Conservation (phyloP, 2,797 vertebrate genomes). For the Myotis findleyi region DNA sequence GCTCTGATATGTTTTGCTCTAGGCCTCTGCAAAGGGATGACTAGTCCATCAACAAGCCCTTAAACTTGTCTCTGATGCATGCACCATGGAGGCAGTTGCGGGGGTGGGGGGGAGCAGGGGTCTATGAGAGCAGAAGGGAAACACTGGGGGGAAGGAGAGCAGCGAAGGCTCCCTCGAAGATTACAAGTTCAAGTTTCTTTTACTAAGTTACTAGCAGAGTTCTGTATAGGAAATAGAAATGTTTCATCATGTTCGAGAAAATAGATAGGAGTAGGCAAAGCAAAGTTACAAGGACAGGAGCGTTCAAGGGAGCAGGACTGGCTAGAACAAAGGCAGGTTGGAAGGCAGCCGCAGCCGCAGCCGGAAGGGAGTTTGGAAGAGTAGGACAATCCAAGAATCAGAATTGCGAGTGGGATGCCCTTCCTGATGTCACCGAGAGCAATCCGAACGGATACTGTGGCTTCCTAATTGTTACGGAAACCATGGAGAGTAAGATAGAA, state of each 20-base stretch:
- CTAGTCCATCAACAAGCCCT: not conserved
- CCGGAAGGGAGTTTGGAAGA: not conserved
- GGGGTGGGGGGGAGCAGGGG: rapidly evolving
- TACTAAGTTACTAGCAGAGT: not conserved
- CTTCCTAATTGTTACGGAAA: not conserved
- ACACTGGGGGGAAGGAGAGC: not conserved
- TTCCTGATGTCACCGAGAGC: not conserved
- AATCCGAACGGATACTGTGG: not conserved
- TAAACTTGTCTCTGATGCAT: not conserved
- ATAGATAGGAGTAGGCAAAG: not conserved
- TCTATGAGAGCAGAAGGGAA: not conserved
- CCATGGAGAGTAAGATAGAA: not conserved
- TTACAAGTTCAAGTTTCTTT: not conserved
- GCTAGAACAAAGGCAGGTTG: not conserved
- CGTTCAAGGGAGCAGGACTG: not conserved
- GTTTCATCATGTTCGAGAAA: not conserved
- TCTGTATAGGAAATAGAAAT: not conserved
- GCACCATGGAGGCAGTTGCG: not conserved
- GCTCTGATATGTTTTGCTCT: not conserved
- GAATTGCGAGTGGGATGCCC: not conserved
- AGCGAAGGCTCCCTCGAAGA: not conserved
- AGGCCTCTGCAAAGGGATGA: not conserved
- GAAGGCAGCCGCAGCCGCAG: not conserved
- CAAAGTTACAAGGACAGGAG: not conserved
- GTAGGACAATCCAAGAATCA: not conserved